Evolutionary conservation across 2,113 vertebrate genomes (phyloP), one percentile per base, ranked within the genome.

Genomic region (Notiomystis cincta): DNA sequence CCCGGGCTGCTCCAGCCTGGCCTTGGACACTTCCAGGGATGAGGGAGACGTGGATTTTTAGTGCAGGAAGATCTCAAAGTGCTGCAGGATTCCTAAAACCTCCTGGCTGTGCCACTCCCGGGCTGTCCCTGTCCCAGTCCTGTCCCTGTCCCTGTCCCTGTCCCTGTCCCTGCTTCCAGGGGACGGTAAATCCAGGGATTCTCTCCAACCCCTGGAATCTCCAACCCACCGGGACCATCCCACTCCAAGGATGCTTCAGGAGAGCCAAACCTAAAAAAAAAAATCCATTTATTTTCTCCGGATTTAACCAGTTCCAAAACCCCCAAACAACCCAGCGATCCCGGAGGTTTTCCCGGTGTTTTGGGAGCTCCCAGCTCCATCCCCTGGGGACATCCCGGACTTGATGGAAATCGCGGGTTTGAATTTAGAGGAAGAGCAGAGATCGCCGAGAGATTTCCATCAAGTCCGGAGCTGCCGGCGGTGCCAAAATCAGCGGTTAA

Each of bases 301-400:
- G 12, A 13, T 65, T 50, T 22, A 42, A 61, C 15, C 11, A 28
- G 15, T 37, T 27, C 37, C 61, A 45, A 12, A 4, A 6, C 9
- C 14, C 4, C 4, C 31, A 37, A 35, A 42, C 38, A 44, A 35
- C 61, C 1, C 7, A 0, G 37, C 2, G 2, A 24, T 25, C 33
- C 42, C 0, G 0, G 31, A 12, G 20, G 9, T 6, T 71, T 28
- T 44, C 28, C 48, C 4, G 54, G 38, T 0, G 0, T 35, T 90
- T 50, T 13, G 48, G 73, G 53, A 37, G 28, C 58, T 33, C 24
- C 42, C n/a, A 13, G 24, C 20, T 70, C 48, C 78, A 10, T 19
- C 65, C 9, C 64, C 48, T 14, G 1, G 11, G 6, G 11, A 7
- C 9, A n/a, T n/a, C n/a, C n/a, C n/a, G n/a, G n/a, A n/a, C n/a